Conservation (phyloP, 2,797 vertebrate genomes). For the Eospalax fontanierii region DNA sequence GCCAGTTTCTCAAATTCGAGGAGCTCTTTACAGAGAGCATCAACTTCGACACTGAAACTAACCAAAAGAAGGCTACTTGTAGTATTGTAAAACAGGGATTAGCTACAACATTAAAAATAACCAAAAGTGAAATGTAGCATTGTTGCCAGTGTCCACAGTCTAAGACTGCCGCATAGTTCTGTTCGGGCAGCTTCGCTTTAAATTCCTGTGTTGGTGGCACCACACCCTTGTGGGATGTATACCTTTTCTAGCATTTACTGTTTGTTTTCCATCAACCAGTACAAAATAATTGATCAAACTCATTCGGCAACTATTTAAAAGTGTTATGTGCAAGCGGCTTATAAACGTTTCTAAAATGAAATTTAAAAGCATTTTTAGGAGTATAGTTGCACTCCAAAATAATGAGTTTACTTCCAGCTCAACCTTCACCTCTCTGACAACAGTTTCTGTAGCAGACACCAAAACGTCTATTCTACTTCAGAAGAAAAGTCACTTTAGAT, state of each 20-base stretch:
- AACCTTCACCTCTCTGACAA: not conserved
- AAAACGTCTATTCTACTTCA: not conserved
- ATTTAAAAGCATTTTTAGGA: not conserved
- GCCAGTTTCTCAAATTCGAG: not conserved
- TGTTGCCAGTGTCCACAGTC: not conserved
- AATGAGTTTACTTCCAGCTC: not conserved
- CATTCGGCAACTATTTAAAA: not conserved
- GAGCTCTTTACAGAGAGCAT: not conserved
- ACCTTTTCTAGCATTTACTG: not conserved
- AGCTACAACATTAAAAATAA: not conserved
- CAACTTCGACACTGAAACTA: not conserved
- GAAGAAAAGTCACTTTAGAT: not conserved
- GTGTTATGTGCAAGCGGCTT: not conserved
- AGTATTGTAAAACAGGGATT: not conserved
- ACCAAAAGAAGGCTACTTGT: not conserved
- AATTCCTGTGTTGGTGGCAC: not conserved
- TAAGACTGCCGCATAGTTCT: conserved; percentile 27
- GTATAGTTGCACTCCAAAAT: not conserved
- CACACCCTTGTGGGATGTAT: not conserved
- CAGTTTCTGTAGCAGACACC: not conserved
- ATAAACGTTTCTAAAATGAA: not conserved
- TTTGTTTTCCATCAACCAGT: not conserved
- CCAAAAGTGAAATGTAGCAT: conserved; percentile 10
- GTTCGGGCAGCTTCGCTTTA: not conserved
- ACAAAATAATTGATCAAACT: not conserved